Evolutionary conservation across 2,113 vertebrate genomes (phyloP).

Genomic region (Melanotaenia duboulayi): DNA sequence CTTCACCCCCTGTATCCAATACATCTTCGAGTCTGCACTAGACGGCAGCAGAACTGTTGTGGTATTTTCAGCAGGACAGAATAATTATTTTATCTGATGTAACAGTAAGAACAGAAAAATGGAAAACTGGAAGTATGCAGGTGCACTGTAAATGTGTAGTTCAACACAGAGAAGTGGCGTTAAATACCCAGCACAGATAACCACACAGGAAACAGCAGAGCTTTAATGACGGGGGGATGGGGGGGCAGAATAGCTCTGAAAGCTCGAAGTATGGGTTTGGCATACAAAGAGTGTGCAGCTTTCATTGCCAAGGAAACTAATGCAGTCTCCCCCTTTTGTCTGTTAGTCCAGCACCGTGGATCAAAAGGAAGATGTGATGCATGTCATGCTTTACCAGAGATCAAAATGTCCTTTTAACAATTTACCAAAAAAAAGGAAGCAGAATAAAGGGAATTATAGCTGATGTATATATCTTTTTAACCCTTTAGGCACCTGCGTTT

Average conservation of each 20-base stretch:
- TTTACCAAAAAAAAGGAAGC: slow-evolving; percentile 50
- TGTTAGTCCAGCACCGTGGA: slow-evolving; percentile 34
- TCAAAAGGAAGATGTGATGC: slow-evolving; percentile 61
- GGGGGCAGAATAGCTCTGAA: slow-evolving; percentile 11
- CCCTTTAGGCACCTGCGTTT: too few relatives aligned
- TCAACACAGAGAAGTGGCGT: slow-evolving; percentile 5
- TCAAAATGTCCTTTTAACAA: slow-evolving; percentile 58
- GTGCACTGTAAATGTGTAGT: slow-evolving; percentile 25
- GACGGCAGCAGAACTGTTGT: slow-evolving; percentile 17
- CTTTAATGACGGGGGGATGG: slow-evolving; percentile 53
- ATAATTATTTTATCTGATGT: not conserved
- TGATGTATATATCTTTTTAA: not conserved
- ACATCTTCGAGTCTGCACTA: not conserved
- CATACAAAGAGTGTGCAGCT: slow-evolving; percentile 30
- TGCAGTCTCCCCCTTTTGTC: slow-evolving; percentile 46
- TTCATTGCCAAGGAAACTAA: slow-evolving; percentile 72
- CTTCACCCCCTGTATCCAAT: slow-evolving; percentile 32
- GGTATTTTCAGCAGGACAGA: not conserved
- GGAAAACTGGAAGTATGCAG: slow-evolving; percentile 34
- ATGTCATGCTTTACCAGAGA: slow-evolving; percentile 19
- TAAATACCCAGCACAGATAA: slow-evolving; percentile 45
- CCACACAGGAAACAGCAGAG: slow-evolving; percentile 56
- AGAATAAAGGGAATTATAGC: not conserved
- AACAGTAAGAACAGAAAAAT: not conserved
- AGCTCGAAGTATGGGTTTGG: slow-evolving; percentile 62